Base-by-base conservation (phyloP, 1,140 invertebrate genomes). In the Drosophila busckii region DNA sequence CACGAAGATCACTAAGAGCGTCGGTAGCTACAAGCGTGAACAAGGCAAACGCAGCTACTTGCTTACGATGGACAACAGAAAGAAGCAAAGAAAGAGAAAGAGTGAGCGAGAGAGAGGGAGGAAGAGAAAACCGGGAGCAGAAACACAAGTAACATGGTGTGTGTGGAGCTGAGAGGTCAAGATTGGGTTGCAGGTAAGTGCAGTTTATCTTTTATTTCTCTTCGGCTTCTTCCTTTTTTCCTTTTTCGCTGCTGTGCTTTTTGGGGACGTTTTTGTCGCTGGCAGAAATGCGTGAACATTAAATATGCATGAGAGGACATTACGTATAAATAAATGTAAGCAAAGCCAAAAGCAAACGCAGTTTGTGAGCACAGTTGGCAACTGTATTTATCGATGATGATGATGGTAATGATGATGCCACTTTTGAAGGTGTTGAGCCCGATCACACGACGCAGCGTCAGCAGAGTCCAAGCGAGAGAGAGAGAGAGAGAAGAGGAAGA, bases 261-360 rank as follows among this genome's bases (percentile, higher is more conserved):
- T 42, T 23, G 5, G 12, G 19, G 20, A n/a, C n/a, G 22, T 31
- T 41, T 46, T 28, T 8, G 9, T 42, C 26, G 22, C n/a, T 35
- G 22, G 19, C 15, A 34, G 16, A 56, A 73, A 63, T 80, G 71
- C 76, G 73, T 84, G 80, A 63, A 71, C 80, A 83, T 83, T 83
- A 83, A 83, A 84, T 84, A 83, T 84, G 71, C 76, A 83, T 84
- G 73, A 83, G 59, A 63, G 71, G 70, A 69, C 78, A 76, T 68
- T 56, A 73, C 76, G 60, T 84, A 78, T 80, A 68, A 78, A 78
- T 80, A 78, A 78, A 78, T 78, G 73, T 71, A n/a, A 80, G 69
- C 63, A 80, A 68, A 44, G n/a, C n/a, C n/a, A n/a, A n/a, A n/a
- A n/a, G n/a, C n/a, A n/a, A n/a, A n/a, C n/a, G n/a, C 73, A 68